Evolutionary conservation across 2,113 vertebrate genomes (phyloP).

Genomic region (Microcebus griseorufus): DNA sequence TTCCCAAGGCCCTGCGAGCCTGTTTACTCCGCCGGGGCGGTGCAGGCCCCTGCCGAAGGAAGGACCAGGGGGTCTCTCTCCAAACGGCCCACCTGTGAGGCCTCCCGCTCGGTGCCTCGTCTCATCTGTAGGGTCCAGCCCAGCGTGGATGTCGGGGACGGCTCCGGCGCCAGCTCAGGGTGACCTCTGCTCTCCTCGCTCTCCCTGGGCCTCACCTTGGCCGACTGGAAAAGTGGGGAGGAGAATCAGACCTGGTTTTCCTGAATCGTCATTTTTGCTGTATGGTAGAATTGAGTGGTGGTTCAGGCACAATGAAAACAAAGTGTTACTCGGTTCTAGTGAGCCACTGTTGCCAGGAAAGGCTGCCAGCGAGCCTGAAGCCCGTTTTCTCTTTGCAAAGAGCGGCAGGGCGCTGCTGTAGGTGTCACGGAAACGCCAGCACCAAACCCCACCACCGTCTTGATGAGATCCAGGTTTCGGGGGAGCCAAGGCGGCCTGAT

Average conservation of each 20-base stretch:
- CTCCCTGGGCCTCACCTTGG: neutral
- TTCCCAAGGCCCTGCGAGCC: neutral
- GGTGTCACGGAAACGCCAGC: neutral
- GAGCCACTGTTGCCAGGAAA: neutral
- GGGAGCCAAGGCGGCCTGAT: neutral
- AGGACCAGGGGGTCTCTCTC: neutral
- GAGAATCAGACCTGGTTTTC: neutral
- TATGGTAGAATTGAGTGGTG: neutral
- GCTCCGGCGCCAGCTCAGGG: rapidly evolving
- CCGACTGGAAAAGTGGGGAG: neutral
- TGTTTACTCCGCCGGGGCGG: neutral
- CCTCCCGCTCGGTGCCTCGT: no score
- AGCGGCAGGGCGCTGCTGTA: rapidly evolving
- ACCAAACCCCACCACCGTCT: rapidly evolving
- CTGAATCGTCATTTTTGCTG: neutral
- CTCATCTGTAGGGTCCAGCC: neutral
- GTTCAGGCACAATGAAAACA: neutral
- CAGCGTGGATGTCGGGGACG: neutral
- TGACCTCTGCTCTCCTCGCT: neutral
- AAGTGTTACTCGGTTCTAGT: neutral
- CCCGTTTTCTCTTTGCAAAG: rapidly evolving
- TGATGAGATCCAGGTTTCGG: rapidly evolving
- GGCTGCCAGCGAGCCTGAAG: neutral
- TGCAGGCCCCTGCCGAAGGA: neutral
- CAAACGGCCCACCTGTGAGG: rapidly evolving